Conservation (phyloP, 2,888 invertebrate species). For the Acholoe squamosa region DNA sequence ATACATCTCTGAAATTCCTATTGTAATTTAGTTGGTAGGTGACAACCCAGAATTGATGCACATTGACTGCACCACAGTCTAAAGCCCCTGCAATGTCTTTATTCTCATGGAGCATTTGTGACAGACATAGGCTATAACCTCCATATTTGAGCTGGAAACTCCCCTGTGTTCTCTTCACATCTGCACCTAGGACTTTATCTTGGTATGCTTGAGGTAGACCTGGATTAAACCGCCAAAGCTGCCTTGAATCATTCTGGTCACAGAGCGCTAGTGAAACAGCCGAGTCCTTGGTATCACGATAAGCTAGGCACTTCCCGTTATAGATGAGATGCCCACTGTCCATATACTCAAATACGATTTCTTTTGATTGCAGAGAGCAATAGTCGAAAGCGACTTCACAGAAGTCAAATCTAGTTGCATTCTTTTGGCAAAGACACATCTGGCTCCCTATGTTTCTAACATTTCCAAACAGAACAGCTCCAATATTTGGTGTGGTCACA, state of each 20-base stretch:
- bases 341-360: not conserved
- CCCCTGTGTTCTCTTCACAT: conserved; percentile 25
- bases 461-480: conserved; percentile 55
- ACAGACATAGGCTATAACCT: conserved; percentile 1
- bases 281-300: conserved; percentile 37
- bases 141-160: conserved; percentile 49
- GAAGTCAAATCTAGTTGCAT: conserved; percentile 9
- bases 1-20: not conserved
- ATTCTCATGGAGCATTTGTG: conserved; percentile 4
- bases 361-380: conserved; percentile 29
- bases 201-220: not conserved
- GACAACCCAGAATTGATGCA: conserved; percentile 40
- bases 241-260: conserved; percentile 23
- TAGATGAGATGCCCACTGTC: conserved; percentile 33
- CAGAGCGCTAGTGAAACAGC: conserved; percentile 30
- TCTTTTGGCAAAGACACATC: conserved; percentile 18
- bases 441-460: conserved; percentile 26
- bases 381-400: conserved; percentile 29
- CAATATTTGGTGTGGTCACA: not conserved
- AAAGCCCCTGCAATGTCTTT: conserved; percentile 33
- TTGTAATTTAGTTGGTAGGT: conserved; percentile 29
- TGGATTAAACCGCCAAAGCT: conserved; percentile 18
- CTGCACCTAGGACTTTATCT: not conserved
- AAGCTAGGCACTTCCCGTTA: not conserved
- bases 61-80: conserved; percentile 11